Evolutionary conservation across 2,797 vertebrate species (phyloP), one percentile per base, ranked within the genome.

Genomic region (Psittacula echo): DNA sequence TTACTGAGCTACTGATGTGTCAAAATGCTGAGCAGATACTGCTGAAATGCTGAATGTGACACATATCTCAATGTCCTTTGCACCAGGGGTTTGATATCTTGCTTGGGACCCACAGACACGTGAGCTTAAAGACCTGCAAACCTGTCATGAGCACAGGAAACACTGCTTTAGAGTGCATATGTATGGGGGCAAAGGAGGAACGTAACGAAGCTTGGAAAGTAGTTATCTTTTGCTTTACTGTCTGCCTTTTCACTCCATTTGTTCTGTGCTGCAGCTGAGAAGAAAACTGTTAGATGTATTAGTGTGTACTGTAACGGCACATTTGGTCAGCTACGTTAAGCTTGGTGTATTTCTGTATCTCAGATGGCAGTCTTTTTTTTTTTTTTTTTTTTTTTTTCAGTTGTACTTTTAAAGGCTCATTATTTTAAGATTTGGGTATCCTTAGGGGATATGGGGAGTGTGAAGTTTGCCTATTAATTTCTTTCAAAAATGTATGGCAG

Each of bases 31-130:
- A 86, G 16, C 12, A 71, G 29, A 16, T 47, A 71, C 26, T 21
- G 27, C 32, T 13, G 11, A 83, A 67, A 34, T 67, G 44, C 76
- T 68, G 62, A 70, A 27, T 27, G 58, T 51, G 48, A 11, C 37
- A 51, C 30, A 4, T 2, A 27, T 6, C 61, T 44, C 44, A 70
- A 11, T 18, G 10, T 10, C 9, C 5, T 11, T 3, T 50, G 45
- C 51, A 71, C 10, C 48, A 60, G 27, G 8, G 27, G 4, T 39
- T 60, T 62, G 32, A 13, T 48, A 4, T 22, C 54, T 7, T 65
- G 19, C 29, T 10, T 62, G 42, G 32, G 32, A 53, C 2, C 1
- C 26, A n/a, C 12, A 66, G 39, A 50, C 2, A 4, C 2, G 5
- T 2, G 5, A 56, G 19, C n/a, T 67, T 81, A 41, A 74, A 51